These are phyloP conservation scores for Galleria mellonella DNA, from an alignment of 1,140 invertebrate species.

Conservation along the genomic window DNA sequence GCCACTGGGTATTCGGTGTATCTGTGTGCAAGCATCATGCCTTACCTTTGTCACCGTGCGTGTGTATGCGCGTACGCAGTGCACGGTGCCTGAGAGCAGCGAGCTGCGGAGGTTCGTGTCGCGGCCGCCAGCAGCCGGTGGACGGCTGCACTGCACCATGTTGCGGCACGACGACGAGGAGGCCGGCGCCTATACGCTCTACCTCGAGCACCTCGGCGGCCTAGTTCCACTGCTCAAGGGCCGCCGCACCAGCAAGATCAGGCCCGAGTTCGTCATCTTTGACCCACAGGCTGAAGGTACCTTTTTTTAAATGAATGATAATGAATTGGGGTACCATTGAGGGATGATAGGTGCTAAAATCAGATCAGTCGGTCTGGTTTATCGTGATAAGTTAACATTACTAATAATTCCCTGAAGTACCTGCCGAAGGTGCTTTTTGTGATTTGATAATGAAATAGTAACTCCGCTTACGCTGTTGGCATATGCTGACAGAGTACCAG, in stretches of 20 bases:
- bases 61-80: slow-evolving; percentile 75
- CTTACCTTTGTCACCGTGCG: too few species aligned
- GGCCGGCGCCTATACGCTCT: slow-evolving; percentile 93
- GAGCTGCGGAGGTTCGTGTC: slow-evolving; percentile 95
- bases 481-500: too few species aligned
- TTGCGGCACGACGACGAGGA: slow-evolving; percentile 92
- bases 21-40: too few species aligned
- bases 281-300: slow-evolving; percentile 90
- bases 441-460: too few species aligned
- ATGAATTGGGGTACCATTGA: too few species aligned
- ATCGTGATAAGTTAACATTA: too few species aligned
- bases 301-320: slow-evolving; percentile 12
- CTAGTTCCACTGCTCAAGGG: slow-evolving; percentile 97
- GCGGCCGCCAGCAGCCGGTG: slow-evolving; percentile 87
- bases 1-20: too few species aligned
- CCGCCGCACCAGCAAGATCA: slow-evolving; percentile 95
- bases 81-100: slow-evolving; percentile 92
- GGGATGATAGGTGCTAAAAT: too few species aligned
- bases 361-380: too few species aligned
- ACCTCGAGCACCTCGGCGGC: slow-evolving; percentile 96
- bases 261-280: slow-evolving; percentile 98
- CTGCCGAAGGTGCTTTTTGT: too few species aligned
- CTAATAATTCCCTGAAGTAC: too few species aligned
- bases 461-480: too few species aligned
- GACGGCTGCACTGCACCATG: slow-evolving; percentile 96